Evolutionary conservation across 1,140 invertebrate species (phyloP).

Genomic region (Sitobion miscanthi): DNA sequence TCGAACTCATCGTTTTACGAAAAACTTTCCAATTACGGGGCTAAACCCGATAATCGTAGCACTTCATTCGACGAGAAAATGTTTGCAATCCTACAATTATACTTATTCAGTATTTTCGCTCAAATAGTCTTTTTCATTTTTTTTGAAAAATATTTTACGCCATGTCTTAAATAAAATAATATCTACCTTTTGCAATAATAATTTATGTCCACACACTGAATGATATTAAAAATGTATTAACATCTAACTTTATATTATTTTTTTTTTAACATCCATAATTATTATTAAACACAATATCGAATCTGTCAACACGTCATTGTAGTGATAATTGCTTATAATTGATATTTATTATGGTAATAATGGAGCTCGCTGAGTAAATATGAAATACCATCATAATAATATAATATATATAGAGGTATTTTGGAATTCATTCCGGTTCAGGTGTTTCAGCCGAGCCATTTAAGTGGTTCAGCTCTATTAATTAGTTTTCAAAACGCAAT

Average conservation of each 20-base stretch:
- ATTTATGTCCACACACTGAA: not conserved
- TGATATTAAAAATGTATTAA: not conserved
- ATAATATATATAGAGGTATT: not conserved
- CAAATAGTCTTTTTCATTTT: not conserved
- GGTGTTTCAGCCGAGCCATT: not conserved
- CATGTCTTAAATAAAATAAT: too few species aligned
- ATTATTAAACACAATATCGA: not conserved
- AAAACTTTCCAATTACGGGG: not conserved
- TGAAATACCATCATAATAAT: not conserved
- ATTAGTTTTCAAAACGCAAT: conserved; percentile 30
- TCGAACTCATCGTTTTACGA: not conserved
- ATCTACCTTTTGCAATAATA: not conserved
- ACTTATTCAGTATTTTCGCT: not conserved
- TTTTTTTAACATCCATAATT: too few species aligned
- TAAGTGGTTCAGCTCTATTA: not conserved
- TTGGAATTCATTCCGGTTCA: conserved; percentile 14
- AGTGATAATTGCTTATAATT: not conserved
- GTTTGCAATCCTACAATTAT: too few species aligned
- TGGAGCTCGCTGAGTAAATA: not conserved
- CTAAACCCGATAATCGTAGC: not conserved
- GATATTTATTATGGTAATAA: not conserved
- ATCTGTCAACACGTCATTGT: not conserved
- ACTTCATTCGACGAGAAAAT: not conserved
- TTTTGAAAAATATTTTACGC: not conserved
- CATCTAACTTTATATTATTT: too few species aligned